A percentile compares a stretch with the other conserved stretches of the same genome.
phyloP scores from a whole-genome alignment of 2,888 invertebrate species.

The Zeuzera pyrina region DNA sequence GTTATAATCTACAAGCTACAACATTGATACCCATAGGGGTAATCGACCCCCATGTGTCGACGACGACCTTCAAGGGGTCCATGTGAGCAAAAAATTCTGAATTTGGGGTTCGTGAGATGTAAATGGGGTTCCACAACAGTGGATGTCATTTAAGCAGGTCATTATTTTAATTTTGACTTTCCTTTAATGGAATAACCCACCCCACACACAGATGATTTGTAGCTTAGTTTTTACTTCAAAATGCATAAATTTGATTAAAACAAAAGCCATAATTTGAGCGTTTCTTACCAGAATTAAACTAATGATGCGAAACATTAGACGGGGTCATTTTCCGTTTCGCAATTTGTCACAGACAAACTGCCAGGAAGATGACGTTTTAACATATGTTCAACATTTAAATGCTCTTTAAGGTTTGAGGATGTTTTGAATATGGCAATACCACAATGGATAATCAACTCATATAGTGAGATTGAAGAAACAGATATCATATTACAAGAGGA shows the following conservation, averaged over 20 bases:
- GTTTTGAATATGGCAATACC: constrained; percentile 13
- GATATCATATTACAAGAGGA: constrained; percentile 11
- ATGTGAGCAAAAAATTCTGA: too few relatives aligned
- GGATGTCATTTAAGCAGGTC: too few relatives aligned
- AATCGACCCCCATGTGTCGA: too few relatives aligned
- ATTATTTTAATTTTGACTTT: too few relatives aligned
- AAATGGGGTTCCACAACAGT: too few relatives aligned
- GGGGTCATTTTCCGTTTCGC: constrained; percentile 22
- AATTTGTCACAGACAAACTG: constrained; percentile 16
- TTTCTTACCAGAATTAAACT: constrained; percentile 23
- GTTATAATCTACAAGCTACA: too few relatives aligned
- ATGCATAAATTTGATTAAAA: constrained; percentile 23
- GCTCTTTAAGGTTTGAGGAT: constrained; percentile 15
- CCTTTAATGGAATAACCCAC: too few relatives aligned
- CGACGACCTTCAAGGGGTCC: too few relatives aligned
- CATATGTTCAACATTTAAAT: constrained; percentile 15
- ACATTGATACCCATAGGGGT: too few relatives aligned
- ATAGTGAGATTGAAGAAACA: constrained; percentile 10
- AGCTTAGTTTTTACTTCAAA: too few relatives aligned
- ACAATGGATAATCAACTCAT: constrained; percentile 13
- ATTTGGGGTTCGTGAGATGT: too few relatives aligned
- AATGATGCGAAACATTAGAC: constrained; percentile 25
- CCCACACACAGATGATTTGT: too few relatives aligned
- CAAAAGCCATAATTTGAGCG: constrained; percentile 20
- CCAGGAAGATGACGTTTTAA: constrained; percentile 11